Evolutionary conservation across 2,113 vertebrate species (phyloP).

Genomic region (Poecilia latipinna): DNA sequence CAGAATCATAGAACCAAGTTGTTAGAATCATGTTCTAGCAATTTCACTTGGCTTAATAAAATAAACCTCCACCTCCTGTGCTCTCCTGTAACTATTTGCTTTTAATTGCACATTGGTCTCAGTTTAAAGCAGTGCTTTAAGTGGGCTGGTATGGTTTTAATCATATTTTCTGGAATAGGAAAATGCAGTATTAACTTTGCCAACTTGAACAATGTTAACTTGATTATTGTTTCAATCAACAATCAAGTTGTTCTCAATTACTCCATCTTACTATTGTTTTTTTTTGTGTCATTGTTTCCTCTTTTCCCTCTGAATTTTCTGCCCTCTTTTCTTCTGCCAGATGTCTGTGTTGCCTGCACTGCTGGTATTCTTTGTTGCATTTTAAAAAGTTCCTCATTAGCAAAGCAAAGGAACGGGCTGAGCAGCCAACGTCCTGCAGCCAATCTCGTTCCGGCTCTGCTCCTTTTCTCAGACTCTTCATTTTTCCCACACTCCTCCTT

Average conservation of each 20-base stretch:
- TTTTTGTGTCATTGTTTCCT: not conserved
- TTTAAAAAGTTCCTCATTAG: conserved; percentile 40
- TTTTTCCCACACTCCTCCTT: conserved; percentile 15
- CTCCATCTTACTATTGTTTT: not conserved
- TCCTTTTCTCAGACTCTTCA: conserved; percentile 7
- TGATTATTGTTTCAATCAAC: not conserved
- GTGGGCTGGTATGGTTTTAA: too few species aligned
- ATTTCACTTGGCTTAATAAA: too few species aligned
- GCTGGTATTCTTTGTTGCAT: conserved; percentile 22
- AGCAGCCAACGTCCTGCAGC: conserved; percentile 24
- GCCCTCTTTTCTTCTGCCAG: not conserved
- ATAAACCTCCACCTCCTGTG: too few species aligned
- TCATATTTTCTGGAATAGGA: too few species aligned
- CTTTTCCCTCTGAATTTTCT: not conserved
- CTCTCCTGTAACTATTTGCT: too few species aligned
- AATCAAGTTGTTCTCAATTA: not conserved
- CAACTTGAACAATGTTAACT: not conserved
- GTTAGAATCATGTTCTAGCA: too few species aligned
- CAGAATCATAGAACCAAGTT: too few species aligned
- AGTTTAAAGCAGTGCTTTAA: too few species aligned
- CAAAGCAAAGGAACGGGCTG: conserved; percentile 28
- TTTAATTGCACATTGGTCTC: too few species aligned
- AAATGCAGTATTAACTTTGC: not conserved
- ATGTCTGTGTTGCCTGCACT: conserved; percentile 19
- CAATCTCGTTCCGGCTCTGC: not conserved